Base-by-base conservation (phyloP, 2,888 invertebrate genomes). In the Drosophila basisetae region DNA sequence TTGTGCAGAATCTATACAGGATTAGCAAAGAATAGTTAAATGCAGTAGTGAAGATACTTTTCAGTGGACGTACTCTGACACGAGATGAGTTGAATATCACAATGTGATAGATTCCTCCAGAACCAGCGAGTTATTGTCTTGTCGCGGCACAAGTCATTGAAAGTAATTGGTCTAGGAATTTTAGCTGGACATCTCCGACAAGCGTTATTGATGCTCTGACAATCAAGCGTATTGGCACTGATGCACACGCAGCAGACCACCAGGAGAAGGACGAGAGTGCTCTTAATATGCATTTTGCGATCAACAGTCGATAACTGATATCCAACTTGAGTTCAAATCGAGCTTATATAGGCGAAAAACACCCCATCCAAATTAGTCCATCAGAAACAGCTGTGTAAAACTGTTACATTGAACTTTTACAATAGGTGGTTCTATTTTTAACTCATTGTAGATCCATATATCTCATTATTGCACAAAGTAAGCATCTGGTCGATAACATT, bases 61-160 rank as follows among this genome's bases (percentile, higher is more conserved):
- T 10, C 11, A 4, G 9, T n/a, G 0, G 1, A 61, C 80, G 73
- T 49, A 83, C 83, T 60, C 33, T 13, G 52, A 33, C 83, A 83
- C 16, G 65, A 68, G n/a, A 83, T 54, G 10, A 54, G 58, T 30
- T 69, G 70, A 53, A 83, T 28, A 4, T 83, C 71, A 18, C 83
- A 83, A 25, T 47, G 33, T 0, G 49, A 31, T 28, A 75, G n/a
- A 16, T 71, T 18, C 10, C 49, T 58, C 84, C 83, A 83, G 22
- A 68, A 30, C 65, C 67, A 74, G 6, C 18, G 41, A 0, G 18
- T 1, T 2, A 28, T n/a, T 2, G 73, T 47, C 6, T 0, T 30
- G 0, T 1, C 1, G 0, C 69, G 76, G 35, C 84, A 83, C 2
- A 9, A 3, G 30, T 60, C n/a, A 66, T 82, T 80, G 1, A 76